Evolutionary conservation across 2,797 vertebrate species (phyloP), one percentile per base, ranked within the genome.

Genomic region (Zenarchopterus dispar): DNA sequence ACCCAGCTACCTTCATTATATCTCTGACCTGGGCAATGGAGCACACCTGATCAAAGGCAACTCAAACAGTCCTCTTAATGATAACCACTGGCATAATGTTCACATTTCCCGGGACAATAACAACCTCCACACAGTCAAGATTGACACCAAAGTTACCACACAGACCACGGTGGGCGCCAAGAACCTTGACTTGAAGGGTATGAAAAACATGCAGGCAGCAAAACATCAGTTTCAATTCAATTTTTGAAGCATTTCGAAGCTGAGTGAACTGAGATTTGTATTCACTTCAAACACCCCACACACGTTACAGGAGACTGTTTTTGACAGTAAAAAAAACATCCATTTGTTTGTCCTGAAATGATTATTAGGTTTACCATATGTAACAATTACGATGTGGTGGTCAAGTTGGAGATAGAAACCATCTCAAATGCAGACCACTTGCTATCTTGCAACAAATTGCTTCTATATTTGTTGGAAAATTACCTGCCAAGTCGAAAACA

Each of bases 81-180:
- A 99, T 92, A 98, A 99, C 89, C 96, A 99, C 86, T 99, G 97
- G 97, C 97, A 99, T 76, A 98, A 99, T 1, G 97, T 99, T 66
- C 97, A 98, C 93, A 98, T 99, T 80, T 99, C 97, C 33, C 85
- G 97, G 56, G 97, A 99, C 85, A 98, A 95, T 48, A 98, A 96
- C 93, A 99, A 99, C 73, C 95, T 98, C 36, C 97, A 99, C 83
- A 98, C 96, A 0, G 97, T 99, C 55, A 99, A 98, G 90, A 99
- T 99, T 15, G 97, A 99, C 91, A 98, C 96, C 17, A 99, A 99
- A 91, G 95, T 98, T 89, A 99, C 97, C 46, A 99, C 97, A 0
- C 97, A 99, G 84, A 98, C 97, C 83, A 99, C 97, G 5, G 95
- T 94, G 15, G 97, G 97, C 42, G 97, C 97, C 82, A 97, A 97